A percentile compares a stretch with the other conserved stretches of the same genome.
These are phyloP conservation scores for Brachionus calyciflorus DNA, from an alignment of 1,140 invertebrate species.

Conservation along the genomic window DNA sequence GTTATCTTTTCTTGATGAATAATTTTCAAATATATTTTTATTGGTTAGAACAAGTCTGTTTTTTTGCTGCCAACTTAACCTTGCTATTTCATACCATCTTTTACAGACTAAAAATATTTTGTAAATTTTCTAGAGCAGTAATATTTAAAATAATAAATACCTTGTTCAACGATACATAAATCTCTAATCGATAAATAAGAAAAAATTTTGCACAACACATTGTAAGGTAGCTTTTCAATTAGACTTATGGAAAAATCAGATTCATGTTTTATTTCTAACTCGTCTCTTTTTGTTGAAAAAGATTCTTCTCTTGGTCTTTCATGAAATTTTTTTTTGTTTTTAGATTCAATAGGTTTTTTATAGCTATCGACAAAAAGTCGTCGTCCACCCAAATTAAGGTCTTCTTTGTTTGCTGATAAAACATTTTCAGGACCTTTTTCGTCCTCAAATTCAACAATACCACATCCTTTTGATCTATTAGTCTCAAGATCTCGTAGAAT, in stretches of 20 bases:
- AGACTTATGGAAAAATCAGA: not conserved
- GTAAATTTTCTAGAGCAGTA: not conserved
- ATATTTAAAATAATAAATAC: not conserved
- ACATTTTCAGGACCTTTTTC: not conserved
- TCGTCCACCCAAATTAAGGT: not conserved
- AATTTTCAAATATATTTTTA: constrained; percentile 11
- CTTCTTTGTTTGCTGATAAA: constrained; percentile 1
- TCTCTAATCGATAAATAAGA: constrained; percentile 21
- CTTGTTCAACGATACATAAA: constrained; percentile 36
- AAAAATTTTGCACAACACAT: constrained; percentile 2
- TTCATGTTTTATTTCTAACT: not conserved
- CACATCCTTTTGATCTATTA: not conserved
- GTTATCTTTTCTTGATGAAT: not conserved
- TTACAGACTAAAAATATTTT: constrained; percentile 6
- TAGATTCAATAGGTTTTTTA: not conserved
- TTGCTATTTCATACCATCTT: constrained; percentile 27
- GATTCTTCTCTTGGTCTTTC: not conserved
- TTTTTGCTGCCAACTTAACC: not conserved
- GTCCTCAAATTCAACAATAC: constrained; percentile 10
- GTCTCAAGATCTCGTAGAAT: not conserved
- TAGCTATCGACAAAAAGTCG: not conserved
- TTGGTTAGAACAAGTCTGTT: not conserved
- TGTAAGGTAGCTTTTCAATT: constrained; percentile 17
- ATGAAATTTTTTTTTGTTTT: not conserved
- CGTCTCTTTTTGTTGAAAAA: not conserved